phyloP scores from a whole-genome alignment of 2,113 vertebrate genomes.

The Columbina picui region DNA sequence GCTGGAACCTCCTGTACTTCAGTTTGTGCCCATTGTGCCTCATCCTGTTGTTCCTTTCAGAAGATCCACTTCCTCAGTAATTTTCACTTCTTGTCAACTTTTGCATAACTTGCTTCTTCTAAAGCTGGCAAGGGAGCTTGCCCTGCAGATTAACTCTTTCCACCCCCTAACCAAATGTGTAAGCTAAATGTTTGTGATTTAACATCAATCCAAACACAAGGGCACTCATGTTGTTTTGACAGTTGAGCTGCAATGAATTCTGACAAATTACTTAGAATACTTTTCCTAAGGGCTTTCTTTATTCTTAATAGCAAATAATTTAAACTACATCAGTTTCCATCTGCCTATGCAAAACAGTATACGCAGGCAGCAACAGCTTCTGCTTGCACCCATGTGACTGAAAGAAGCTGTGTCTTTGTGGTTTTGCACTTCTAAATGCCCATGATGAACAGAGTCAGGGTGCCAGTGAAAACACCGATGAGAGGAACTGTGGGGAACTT shows the following conservation, averaged over 20 bases:
- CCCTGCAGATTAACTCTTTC: background rate
- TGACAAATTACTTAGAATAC: background rate
- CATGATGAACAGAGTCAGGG: background rate
- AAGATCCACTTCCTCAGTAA: background rate
- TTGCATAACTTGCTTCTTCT: background rate
- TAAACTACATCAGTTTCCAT: background rate
- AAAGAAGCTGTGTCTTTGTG: background rate
- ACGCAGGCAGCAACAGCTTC: background rate
- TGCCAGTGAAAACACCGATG: background rate
- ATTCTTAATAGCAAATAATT: background rate
- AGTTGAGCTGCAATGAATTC: background rate
- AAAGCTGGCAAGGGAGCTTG: background rate
- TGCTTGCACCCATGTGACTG: background rate
- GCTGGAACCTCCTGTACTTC: no score
- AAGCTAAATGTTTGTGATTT: background rate
- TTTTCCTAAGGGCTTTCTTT: background rate
- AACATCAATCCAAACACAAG: background rate
- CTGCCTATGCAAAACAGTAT: background rate
- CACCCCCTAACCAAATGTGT: background rate
- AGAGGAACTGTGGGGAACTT: background rate
- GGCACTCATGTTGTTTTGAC: background rate
- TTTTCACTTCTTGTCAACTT: slow-evolving; percentile 11
- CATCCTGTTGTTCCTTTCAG: background rate
- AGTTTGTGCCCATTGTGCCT: no score
- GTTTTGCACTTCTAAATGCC: background rate